Evolutionary conservation across 1,140 invertebrate species (phyloP).

Genomic region (Hyles vespertilio): DNA sequence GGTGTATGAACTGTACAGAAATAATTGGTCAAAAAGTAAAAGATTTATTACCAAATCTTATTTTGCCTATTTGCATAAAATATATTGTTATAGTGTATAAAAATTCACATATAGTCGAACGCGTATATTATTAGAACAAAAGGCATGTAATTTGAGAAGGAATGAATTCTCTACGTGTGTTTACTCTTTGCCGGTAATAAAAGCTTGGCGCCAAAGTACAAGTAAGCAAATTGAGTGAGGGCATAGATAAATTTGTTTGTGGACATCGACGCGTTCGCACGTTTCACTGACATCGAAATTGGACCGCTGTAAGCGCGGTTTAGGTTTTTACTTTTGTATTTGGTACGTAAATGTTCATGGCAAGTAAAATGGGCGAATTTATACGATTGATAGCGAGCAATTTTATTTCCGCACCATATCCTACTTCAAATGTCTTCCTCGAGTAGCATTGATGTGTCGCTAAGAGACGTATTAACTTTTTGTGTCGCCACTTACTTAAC

Average conservation of each 20-base stretch:
- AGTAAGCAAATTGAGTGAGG: slow-evolving; percentile 42
- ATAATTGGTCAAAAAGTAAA: no score
- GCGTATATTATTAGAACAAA: no score
- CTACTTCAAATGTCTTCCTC: slow-evolving; percentile 13
- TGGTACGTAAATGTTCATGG: not conserved
- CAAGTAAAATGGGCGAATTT: slow-evolving; percentile 2
- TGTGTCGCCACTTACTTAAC: slow-evolving; percentile 1
- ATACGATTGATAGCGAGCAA: slow-evolving; percentile 17
- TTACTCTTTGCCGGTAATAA: slow-evolving; percentile 34
- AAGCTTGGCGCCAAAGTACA: slow-evolving; percentile 41
- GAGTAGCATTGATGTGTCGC: slow-evolving; percentile 10
- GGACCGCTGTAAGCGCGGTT: slow-evolving; percentile 19
- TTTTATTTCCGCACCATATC: slow-evolving; percentile 23
- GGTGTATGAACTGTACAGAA: no score
- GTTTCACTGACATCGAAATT: slow-evolving; percentile 28
- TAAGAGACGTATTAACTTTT: slow-evolving; percentile 17
- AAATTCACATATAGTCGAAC: no score
- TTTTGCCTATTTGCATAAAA: no score
- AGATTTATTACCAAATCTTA: no score
- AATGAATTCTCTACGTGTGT: slow-evolving; percentile 13
- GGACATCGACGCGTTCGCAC: slow-evolving; percentile 31
- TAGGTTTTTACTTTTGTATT: slow-evolving; percentile 20
- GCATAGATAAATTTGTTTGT: slow-evolving; percentile 47
- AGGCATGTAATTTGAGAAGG: slow-evolving; percentile 1
- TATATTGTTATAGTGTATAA: no score